These are phyloP conservation scores for Limonius californicus DNA, from an alignment of 1,140 invertebrate species.

Conservation along the genomic window DNA sequence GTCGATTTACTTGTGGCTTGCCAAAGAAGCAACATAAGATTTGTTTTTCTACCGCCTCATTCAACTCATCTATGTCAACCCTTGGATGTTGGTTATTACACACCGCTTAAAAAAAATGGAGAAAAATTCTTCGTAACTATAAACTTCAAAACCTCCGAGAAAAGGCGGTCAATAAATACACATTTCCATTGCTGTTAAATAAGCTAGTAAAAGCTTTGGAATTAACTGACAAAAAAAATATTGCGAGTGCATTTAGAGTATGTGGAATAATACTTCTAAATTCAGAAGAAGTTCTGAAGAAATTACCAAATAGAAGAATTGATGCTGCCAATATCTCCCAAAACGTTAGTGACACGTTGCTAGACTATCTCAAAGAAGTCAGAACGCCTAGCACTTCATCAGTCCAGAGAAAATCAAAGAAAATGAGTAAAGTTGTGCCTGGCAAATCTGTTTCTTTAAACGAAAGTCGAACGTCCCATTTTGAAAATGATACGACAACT, in stretches of 20 bases:
- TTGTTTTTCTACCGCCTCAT: slow-evolving; percentile 45
- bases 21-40: slow-evolving; percentile 39
- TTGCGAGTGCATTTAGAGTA: slow-evolving; percentile 4
- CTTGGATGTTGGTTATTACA: slow-evolving; percentile 45
- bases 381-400: too few species aligned
- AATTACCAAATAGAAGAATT: not conserved
- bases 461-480: too few species aligned
- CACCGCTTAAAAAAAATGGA: slow-evolving; percentile 44
- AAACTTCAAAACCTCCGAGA: not conserved
- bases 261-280: not conserved
- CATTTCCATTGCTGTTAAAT: not conserved
- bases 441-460: too few species aligned
- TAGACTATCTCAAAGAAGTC: too few species aligned
- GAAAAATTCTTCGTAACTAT: slow-evolving; percentile 35
- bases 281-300: not conserved
- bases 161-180: not conserved
- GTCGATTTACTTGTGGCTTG: slow-evolving; percentile 20
- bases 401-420: too few species aligned
- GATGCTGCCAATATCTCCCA: too few species aligned
- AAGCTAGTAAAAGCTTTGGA: not conserved
- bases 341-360: too few species aligned
- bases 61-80: slow-evolving; percentile 44
- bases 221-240: not conserved
- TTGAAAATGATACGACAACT: too few species aligned
- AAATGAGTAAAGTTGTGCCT: too few species aligned